These are phyloP conservation scores for Habropoda laboriosa DNA, from an alignment of 1,140 invertebrate genomes.

Conservation along the genomic window DNA sequence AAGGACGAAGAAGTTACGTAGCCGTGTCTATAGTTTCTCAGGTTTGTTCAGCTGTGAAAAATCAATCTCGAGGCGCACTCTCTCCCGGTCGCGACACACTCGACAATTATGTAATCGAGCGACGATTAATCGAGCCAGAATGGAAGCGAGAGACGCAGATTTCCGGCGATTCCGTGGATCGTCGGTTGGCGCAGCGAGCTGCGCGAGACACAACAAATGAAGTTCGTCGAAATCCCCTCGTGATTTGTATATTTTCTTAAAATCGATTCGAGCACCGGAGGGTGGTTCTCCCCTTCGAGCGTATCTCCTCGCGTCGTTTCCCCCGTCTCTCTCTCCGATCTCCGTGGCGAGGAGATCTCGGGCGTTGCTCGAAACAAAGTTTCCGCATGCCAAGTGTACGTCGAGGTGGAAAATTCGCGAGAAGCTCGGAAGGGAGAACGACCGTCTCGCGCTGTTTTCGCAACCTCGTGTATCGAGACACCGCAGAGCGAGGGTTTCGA, in stretches of 20 bases:
- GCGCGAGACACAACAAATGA: no score
- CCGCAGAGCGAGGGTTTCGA: neutral
- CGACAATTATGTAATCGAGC: slow-evolving; percentile 7
- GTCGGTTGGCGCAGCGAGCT: neutral
- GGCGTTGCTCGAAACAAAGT: neutral
- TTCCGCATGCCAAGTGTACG: neutral
- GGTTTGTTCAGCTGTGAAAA: neutral
- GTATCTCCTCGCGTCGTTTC: neutral
- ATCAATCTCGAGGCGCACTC: neutral
- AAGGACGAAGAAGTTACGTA: no score
- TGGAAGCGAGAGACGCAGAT: neutral
- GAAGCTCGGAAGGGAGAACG: neutral
- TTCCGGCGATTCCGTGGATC: neutral
- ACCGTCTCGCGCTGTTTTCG: neutral
- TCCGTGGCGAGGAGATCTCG: neutral
- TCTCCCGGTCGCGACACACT: neutral
- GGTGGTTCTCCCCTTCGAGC: neutral
- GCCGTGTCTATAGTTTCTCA: neutral
- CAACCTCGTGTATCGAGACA: neutral
- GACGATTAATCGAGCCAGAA: neutral
- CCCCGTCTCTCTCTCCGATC: no score
- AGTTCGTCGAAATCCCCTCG: neutral
- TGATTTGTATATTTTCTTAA: slow-evolving; percentile 38
- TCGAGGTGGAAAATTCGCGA: no score
- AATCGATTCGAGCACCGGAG: neutral